These are phyloP conservation scores for Epizoanthus scotinus DNA, from an alignment of 92 coral and sea anemone species.

Conservation along the genomic window DNA sequence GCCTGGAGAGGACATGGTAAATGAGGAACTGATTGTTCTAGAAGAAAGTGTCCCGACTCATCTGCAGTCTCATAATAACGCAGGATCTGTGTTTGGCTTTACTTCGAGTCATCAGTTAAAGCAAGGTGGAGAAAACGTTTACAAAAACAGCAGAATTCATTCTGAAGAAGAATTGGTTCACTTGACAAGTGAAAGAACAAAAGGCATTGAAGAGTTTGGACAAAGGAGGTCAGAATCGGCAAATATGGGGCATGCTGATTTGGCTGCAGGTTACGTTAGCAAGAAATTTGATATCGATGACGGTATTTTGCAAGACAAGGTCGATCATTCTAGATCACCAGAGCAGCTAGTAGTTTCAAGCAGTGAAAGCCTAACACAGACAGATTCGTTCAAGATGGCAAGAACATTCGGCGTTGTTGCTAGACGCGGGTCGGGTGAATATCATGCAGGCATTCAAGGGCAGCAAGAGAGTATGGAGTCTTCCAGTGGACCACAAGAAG, in stretches of 20 bases:
- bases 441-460: background rate
- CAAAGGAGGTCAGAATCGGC: background rate
- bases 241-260: background rate
- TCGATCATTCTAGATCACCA: background rate
- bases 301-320: background rate
- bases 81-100: background rate
- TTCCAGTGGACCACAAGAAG: background rate
- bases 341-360: background rate
- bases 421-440: background rate
- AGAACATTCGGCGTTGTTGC: slow-evolving; percentile 18
- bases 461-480: background rate
- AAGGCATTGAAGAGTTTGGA: background rate
- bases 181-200: background rate
- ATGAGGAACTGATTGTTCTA: background rate
- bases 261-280: background rate
- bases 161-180: background rate
- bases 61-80: background rate
- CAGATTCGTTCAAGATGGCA: background rate
- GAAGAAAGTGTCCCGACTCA: background rate
- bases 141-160: background rate
- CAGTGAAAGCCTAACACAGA: background rate
- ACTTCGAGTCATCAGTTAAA: background rate
- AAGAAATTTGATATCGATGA: background rate
- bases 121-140: background rate
- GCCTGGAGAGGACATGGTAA: background rate